phyloP scores from a whole-genome alignment of 2,797 vertebrate genomes.

The Eidolon dupreanum region DNA sequence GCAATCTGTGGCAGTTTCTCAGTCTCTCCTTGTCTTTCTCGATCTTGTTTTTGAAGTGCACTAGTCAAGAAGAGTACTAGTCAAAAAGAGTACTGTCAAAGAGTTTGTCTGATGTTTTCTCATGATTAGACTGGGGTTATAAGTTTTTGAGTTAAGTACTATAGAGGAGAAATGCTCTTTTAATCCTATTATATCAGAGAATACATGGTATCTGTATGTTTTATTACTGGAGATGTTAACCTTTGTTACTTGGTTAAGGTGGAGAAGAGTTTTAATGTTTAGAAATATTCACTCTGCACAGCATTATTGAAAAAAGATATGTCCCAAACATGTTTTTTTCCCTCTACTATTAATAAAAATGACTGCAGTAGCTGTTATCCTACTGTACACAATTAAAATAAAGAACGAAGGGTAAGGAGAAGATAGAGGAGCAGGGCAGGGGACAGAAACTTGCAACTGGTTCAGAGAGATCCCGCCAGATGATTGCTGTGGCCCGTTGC shows the following conservation, averaged over 20 bases:
- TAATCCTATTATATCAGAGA: neutral
- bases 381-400: neutral
- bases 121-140: neutral
- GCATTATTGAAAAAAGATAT: neutral
- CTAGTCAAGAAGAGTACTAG: too few species aligned
- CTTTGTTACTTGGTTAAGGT: neutral
- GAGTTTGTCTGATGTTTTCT: neutral
- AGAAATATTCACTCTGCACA: neutral
- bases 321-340: neutral
- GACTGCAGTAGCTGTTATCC: neutral
- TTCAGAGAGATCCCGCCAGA: slow-evolving; percentile 4
- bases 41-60: neutral
- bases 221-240: neutral
- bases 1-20: neutral
- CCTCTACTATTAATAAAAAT: neutral
- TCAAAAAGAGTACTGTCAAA: too few species aligned
- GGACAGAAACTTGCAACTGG: neutral
- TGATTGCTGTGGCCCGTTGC: neutral
- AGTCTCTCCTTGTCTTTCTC: neutral
- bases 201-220: too few species aligned
- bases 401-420: neutral
- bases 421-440: neutral
- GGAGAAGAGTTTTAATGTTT: neutral
- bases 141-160: neutral
- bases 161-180: neutral